These are phyloP conservation scores for Dipodomys merriami DNA, from an alignment of 2,113 vertebrate genomes.

Conservation along the genomic window DNA sequence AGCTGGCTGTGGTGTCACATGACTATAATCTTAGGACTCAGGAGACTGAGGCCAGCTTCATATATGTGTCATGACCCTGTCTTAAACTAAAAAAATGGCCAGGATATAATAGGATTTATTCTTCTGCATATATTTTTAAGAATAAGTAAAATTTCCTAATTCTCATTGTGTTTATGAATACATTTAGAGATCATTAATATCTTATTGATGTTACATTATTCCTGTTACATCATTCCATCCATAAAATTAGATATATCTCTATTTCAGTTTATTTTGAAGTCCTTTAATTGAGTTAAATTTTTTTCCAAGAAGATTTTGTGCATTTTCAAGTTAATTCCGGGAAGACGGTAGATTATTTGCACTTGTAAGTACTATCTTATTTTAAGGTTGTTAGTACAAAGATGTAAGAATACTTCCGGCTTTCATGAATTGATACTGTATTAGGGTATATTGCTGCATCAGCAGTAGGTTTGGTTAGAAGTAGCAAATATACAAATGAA, in stretches of 20 bases:
- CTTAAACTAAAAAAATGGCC: not conserved
- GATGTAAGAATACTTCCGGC: constrained; percentile 8
- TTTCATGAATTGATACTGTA: constrained; percentile 41
- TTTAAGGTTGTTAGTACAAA: constrained; percentile 31
- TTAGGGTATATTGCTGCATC: not conserved
- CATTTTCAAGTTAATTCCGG: not conserved
- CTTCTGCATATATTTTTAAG: constrained; percentile 34
- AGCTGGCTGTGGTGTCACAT: not conserved
- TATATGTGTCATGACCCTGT: not conserved
- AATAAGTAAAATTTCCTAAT: constrained; percentile 20
- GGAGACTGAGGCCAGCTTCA: not conserved
- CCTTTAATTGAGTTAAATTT: constrained; percentile 19
- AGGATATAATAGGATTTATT: constrained; percentile 16
- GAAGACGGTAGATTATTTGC: not conserved
- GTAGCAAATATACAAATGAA: not conserved
- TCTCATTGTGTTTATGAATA: constrained; percentile 44
- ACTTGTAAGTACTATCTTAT: constrained; percentile 7
- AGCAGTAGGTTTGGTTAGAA: constrained; percentile 14
- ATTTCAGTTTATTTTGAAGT: constrained; percentile 43
- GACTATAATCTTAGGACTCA: not conserved
- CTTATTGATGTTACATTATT: not conserved
- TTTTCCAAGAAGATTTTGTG: constrained; percentile 20
- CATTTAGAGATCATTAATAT: constrained; percentile 32
- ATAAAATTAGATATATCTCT: not conserved
- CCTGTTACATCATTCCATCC: not conserved